These are phyloP conservation scores for Caenorhabditis virilis DNA, from an alignment of 2,888 invertebrate species.

Conservation along the genomic window DNA sequence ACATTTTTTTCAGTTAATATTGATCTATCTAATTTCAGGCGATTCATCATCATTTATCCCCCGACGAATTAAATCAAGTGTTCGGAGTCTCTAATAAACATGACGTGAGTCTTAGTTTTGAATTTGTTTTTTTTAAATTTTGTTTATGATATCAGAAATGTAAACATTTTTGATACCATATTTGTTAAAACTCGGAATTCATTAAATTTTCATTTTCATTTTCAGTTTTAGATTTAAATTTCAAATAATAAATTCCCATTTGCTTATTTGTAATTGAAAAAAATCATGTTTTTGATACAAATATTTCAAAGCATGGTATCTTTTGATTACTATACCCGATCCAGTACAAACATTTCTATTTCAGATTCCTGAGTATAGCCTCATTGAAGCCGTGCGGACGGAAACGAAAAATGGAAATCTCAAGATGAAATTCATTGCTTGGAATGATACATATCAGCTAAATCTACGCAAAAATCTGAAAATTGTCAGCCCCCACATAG, in stretches of 20 bases:
- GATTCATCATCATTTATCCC: constrained; percentile 58
- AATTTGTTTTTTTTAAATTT: no score
- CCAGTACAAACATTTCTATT: no score
- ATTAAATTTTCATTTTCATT: no score
- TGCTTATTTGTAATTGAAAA: background rate
- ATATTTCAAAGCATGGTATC: no score
- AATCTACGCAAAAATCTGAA: constrained; percentile 53
- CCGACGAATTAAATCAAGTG: constrained; percentile 58
- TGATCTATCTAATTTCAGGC: constrained; percentile 27
- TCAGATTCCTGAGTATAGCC: constrained; percentile 45
- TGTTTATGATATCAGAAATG: no score
- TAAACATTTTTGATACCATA: no score
- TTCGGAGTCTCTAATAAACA: constrained; percentile 61
- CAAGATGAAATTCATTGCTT: constrained; percentile 56
- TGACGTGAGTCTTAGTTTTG: no score
- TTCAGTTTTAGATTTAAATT: no score
- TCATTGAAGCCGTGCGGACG: constrained; percentile 21
- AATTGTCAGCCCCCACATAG: constrained; percentile 57
- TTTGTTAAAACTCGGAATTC: no score
- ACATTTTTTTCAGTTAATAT: background rate
- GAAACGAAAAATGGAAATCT: constrained; percentile 28
- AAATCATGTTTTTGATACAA: no score
- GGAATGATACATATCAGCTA: constrained; percentile 60
- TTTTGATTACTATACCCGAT: background rate
- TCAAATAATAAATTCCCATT: background rate